Evolutionary conservation across 2,797 vertebrate species (phyloP).

Genomic region (Cuniculus paca): DNA sequence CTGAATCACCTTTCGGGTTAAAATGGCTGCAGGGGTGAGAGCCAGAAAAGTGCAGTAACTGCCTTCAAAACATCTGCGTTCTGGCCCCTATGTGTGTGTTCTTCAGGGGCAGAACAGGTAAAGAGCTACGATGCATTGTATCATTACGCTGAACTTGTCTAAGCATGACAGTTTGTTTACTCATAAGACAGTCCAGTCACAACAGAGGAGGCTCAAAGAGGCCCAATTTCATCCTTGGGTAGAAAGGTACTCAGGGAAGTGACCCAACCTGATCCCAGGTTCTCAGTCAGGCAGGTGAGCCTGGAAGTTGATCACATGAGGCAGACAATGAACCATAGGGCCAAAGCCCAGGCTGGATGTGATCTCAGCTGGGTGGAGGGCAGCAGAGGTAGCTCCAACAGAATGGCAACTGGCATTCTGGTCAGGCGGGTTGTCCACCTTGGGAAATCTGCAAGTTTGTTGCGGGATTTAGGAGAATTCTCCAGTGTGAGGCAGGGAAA

Average conservation of each 20-base stretch:
- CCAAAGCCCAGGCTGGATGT: neutral
- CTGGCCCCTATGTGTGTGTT: neutral
- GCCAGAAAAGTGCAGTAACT: neutral
- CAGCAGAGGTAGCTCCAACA: neutral
- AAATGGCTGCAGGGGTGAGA: neutral
- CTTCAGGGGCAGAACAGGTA: neutral
- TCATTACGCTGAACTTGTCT: conserved; percentile 27
- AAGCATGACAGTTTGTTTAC: conserved; percentile 2
- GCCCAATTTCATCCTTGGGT: neutral
- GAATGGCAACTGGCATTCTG: neutral
- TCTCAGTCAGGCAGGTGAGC: neutral
- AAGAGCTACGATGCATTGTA: neutral
- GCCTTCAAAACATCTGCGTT: neutral
- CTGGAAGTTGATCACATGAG: neutral
- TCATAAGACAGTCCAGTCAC: conserved; percentile 41
- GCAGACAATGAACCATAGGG: neutral
- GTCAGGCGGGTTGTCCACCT: neutral
- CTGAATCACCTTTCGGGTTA: conserved; percentile 45
- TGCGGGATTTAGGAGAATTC: neutral
- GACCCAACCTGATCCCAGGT: conserved; percentile 16
- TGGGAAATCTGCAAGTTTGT: neutral
- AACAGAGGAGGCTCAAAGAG: conserved; percentile 19
- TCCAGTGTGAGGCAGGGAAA: neutral
- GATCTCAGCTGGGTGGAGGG: neutral
- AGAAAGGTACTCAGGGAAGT: neutral